Conservation (phyloP, 2,797 vertebrate species). For the Anabas testudineus region DNA sequence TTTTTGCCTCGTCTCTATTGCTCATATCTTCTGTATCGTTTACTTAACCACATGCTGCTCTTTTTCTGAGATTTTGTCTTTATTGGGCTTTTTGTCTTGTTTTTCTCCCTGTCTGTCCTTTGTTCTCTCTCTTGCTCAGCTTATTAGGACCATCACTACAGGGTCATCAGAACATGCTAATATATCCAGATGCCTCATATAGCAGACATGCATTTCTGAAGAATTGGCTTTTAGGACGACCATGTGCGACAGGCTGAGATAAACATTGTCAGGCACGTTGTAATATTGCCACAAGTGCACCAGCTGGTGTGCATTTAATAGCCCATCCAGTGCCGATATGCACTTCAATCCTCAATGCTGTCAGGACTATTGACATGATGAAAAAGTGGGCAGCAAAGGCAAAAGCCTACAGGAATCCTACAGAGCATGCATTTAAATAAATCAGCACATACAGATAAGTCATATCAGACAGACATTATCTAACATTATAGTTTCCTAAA, state of each 20-base stretch:
- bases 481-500: neutral
- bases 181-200: slow-evolving; percentile 69
- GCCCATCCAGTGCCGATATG: slow-evolving; percentile 55
- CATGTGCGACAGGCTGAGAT: slow-evolving; percentile 30
- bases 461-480: neutral
- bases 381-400: slow-evolving; percentile 35
- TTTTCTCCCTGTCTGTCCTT: slow-evolving; percentile 20
- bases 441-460: slow-evolving; percentile 6
- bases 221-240: slow-evolving; percentile 57
- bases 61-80: slow-evolving; percentile 37
- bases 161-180: slow-evolving; percentile 52
- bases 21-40: slow-evolving; percentile 36
- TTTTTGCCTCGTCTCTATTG: slow-evolving; percentile 21
- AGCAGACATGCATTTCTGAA: slow-evolving; percentile 58
- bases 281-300: slow-evolving; percentile 48
- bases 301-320: slow-evolving; percentile 74
- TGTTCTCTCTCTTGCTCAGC: slow-evolving; percentile 43
- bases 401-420: slow-evolving; percentile 5
- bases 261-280: slow-evolving; percentile 12
- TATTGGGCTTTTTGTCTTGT: slow-evolving; percentile 28
- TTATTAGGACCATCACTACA: slow-evolving; percentile 57
- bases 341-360: slow-evolving; percentile 42
- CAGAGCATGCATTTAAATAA: slow-evolving; percentile 3
- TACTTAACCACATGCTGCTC: slow-evolving; percentile 22
- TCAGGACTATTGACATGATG: slow-evolving; percentile 42